These are phyloP conservation scores for Pelagia noctiluca DNA, from an alignment of 30 jellyfish, hydroid and myxozoan species.

Conservation along the genomic window DNA sequence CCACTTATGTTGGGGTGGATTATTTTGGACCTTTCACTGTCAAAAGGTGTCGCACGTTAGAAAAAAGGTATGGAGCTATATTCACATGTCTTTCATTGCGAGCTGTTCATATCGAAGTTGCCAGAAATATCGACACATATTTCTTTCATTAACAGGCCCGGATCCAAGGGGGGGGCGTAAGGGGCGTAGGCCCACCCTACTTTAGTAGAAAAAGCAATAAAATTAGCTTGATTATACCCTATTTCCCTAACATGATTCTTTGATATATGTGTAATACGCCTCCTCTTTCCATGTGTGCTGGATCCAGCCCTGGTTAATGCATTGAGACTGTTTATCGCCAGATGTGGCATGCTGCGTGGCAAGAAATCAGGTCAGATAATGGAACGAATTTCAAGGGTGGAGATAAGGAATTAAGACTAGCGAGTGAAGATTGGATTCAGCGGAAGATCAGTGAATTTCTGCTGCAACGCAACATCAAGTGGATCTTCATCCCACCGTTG, in stretches of 20 bases:
- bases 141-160: too few species aligned
- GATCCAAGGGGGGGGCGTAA: too few species aligned
- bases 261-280: too few species aligned
- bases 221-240: too few species aligned
- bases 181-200: too few species aligned
- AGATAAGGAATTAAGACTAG: conserved; percentile 19
- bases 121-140: conserved; percentile 45
- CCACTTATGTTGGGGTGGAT: conserved; percentile 55
- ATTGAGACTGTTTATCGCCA: conserved; percentile 43
- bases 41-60: conserved; percentile 36
- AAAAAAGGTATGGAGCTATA: conserved; percentile 54
- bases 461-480: conserved; percentile 29
- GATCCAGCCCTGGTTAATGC: conserved; percentile 42
- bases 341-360: conserved; percentile 59
- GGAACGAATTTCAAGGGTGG: conserved; percentile 45
- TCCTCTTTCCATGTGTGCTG: too few species aligned
- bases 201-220: too few species aligned
- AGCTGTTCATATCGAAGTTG: conserved; percentile 68
- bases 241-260: too few species aligned
- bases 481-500: conserved; percentile 69
- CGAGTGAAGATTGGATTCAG: conserved; percentile 33
- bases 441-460: too few species aligned
- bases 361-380: conserved; percentile 18
- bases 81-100: conserved; percentile 53
- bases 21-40: conserved; percentile 68